Base-by-base conservation (phyloP, 53 echinoderm and acorn worm genomes). In the Arbacia lixula region DNA sequence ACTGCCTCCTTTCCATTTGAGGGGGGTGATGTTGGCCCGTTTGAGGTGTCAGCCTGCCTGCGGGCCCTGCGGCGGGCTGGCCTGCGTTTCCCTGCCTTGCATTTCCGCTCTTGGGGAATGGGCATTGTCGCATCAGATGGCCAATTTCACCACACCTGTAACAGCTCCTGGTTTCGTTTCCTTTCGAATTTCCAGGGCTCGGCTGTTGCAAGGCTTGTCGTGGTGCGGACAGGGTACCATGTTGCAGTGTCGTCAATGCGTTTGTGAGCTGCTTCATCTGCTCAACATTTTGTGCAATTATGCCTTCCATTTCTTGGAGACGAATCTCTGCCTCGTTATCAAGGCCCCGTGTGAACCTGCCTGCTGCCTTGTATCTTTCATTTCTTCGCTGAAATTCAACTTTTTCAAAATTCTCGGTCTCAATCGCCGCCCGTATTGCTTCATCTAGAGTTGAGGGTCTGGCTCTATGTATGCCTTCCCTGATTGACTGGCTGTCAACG, bases 331-430 rank as follows among this genome's bases (percentile, higher is more conserved):
- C 53, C 5, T 53, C 80, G 14, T 55, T 14, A n/a, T 60, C 71
- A 6, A 87, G 31, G 30, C 53, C 87, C 19, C 72, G 68, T 20
- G 36, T 35, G 26, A 58, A 50, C 55, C 69, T 60, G 12, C 51
- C 40, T 12, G 22, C 64, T 24, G 52, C 2, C 40, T 43, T 86
- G 51, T 11, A 12, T 12, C 75, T 60, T 9, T 65, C 65, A 24
- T 34, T 62, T 33, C 51, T 29, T 14, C 84, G 29, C 25, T 67
- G 39, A n/a, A 54, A 21, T 32, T 86, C 68, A 30, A 76, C 68
- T 34, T 35, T 74, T 28, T 86, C 86, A 51, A 76, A 82, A 6
- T 86, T 84, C 60, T 86, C 91, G 24, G 84, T 91, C 4, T 87
- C 91, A 40, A 84, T 9, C 8, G 91, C 77, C 19, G 86, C 87